Conservation (phyloP, 2,113 vertebrate genomes). For the Engystomops pustulosus region DNA sequence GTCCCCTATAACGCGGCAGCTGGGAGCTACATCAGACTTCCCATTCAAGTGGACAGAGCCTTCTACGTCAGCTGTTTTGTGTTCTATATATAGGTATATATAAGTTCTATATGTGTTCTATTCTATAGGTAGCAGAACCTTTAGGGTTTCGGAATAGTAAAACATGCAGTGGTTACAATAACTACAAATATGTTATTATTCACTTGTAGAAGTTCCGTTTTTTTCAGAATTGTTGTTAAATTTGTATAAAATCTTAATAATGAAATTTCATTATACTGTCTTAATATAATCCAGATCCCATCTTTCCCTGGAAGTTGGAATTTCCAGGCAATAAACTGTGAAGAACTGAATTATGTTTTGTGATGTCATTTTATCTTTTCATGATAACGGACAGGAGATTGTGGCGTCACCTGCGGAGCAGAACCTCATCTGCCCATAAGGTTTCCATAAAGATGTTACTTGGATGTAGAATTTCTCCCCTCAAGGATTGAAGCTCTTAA, state of each 20-base stretch:
- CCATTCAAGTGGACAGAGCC: no score
- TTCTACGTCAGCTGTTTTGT: no score
- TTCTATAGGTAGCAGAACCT: no score
- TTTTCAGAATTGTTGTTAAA: background rate
- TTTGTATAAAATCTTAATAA: background rate
- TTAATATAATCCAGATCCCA: background rate
- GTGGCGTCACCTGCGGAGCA: constrained; percentile 27
- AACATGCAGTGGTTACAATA: no score
- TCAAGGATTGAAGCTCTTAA: constrained; percentile 47
- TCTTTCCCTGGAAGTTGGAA: background rate
- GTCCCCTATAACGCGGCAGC: no score
- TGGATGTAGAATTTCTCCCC: constrained; percentile 45
- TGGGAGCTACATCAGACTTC: no score
- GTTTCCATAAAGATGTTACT: constrained; percentile 50
- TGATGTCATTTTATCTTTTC: constrained; percentile 29
- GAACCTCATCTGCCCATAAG: constrained; percentile 45
- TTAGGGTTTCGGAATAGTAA: no score
- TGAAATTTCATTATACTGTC: background rate
- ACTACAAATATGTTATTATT: background rate
- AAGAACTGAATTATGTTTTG: constrained; percentile 4
- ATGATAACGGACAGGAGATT: constrained; percentile 7
- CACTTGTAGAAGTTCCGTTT: background rate
- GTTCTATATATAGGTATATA: no score
- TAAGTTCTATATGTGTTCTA: no score
- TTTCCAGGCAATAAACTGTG: constrained; percentile 4